Percentiles rank a stretch among this genome's conserved stretches.
Conservation (phyloP, 1,140 invertebrate species). For the Ips typographus region DNA sequence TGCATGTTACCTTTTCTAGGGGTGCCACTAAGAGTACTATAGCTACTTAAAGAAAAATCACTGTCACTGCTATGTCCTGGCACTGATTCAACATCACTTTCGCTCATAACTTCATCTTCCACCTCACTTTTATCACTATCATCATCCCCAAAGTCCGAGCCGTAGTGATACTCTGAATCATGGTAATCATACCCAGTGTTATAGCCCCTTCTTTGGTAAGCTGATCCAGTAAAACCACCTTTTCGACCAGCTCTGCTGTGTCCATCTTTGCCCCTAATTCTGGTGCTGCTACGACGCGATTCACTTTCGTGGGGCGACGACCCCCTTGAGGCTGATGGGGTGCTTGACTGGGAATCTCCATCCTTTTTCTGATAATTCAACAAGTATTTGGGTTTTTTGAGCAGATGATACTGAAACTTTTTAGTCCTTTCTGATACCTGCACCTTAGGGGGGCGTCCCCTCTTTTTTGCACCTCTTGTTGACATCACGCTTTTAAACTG, state of each 20-base stretch:
- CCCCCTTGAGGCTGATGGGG: conserved; percentile 73
- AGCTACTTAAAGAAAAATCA: conserved; percentile 80
- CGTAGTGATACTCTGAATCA: conserved; percentile 87
- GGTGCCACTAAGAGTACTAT: conserved; percentile 67
- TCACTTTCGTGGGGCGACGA: conserved; percentile 74
- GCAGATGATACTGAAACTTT: conserved; percentile 82
- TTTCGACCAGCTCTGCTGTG: conserved; percentile 56
- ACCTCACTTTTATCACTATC: conserved; percentile 77
- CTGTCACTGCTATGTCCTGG: conserved; percentile 75
- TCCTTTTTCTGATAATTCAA: conserved; percentile 65
- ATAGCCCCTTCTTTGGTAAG: conserved; percentile 67
- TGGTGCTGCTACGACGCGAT: conserved; percentile 63
- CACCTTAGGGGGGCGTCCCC: conserved; percentile 86
- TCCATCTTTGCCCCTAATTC: conserved; percentile 60
- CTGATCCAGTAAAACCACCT: conserved; percentile 61
- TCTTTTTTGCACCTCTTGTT: conserved; percentile 79
- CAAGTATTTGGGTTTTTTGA: conserved; percentile 91
- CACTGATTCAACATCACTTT: conserved; percentile 66
- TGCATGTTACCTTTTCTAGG: conserved; percentile 58
- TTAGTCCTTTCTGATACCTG: conserved; percentile 78
- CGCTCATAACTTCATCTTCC: conserved; percentile 70
- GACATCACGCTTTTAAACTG: conserved; percentile 65
- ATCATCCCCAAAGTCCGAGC: conserved; percentile 84
- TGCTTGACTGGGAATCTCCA: conserved; percentile 70
- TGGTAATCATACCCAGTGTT: conserved; percentile 73